These are phyloP conservation scores for Drosophila eohydei DNA, from an alignment of 2,888 invertebrate species.

Conservation along the genomic window DNA sequence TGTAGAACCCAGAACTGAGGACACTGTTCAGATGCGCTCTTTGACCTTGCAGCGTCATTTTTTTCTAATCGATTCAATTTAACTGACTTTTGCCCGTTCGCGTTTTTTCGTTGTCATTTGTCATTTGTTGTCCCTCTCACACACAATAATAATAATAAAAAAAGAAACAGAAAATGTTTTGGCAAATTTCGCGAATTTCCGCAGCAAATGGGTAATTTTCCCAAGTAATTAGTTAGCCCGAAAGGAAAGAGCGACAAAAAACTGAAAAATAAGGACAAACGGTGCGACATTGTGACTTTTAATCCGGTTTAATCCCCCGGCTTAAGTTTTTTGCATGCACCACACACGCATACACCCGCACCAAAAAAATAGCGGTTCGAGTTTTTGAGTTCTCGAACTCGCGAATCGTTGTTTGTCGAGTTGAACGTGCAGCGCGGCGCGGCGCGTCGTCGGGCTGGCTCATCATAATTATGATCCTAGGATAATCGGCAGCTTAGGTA, in stretches of 20 bases:
- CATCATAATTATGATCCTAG: slow-evolving; percentile 79
- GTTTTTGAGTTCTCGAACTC: slow-evolving; percentile 18
- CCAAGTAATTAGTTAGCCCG: slow-evolving; percentile 70
- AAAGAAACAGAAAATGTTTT: slow-evolving; percentile 25
- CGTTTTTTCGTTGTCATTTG: slow-evolving; percentile 27
- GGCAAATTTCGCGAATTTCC: slow-evolving; percentile 72
- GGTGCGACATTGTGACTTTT: slow-evolving; percentile 66
- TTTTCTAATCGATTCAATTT: slow-evolving; percentile 79
- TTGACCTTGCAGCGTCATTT: slow-evolving; percentile 35
- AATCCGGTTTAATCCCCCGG: slow-evolving; percentile 78
- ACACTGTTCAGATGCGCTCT: not conserved
- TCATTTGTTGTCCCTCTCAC: slow-evolving; percentile 18
- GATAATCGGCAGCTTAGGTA: slow-evolving; percentile 77
- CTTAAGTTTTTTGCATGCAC: slow-evolving; percentile 78
- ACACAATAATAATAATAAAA: slow-evolving; percentile 54
- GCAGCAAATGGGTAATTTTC: slow-evolving; percentile 75
- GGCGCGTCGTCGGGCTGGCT: slow-evolving; percentile 52
- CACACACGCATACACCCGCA: slow-evolving; percentile 8
- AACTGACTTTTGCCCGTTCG: slow-evolving; percentile 63
- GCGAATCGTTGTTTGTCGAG: slow-evolving; percentile 19
- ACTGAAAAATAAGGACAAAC: slow-evolving; percentile 66
- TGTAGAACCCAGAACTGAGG: slow-evolving; percentile 41
- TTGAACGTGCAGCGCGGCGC: slow-evolving; percentile 49
- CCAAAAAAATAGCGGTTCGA: slow-evolving; percentile 28
- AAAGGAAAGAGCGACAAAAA: slow-evolving; percentile 60